Evolutionary conservation across 1,140 invertebrate species (phyloP), one percentile per base, ranked within the genome.

Genomic region (Heliothis subflexa): DNA sequence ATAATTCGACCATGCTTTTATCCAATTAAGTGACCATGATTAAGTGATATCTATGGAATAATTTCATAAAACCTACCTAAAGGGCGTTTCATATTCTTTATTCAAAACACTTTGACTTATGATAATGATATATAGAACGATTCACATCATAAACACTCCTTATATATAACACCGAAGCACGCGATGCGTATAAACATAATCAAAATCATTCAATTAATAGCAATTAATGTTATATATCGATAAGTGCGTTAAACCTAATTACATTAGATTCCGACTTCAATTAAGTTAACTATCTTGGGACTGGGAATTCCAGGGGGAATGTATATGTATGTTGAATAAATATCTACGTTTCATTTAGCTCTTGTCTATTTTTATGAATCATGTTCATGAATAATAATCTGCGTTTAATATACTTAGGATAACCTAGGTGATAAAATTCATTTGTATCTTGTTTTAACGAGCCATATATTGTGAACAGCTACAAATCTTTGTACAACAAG

Each of bases 121-220:
- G 18, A 64, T 40, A 64, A 47, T 64, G 18, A 45, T 64, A 25
- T 9, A 68, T 25, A 21, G 47, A 50, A 50, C 64, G 18, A 50
- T 68, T 50, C 21, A 49, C 21, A 25, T 49, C 64, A 50, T 12
- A 64, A 64, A 64, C n/a, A 64, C 61, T 45, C 61, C 40, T 64
- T 16, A 45, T 64, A 45, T n/a, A 64, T 64, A 10, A 16, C 40
- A 0, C 47, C 3, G 64, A 47, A 47, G 21, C 64, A 68, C 64
- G 64, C 64, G 47, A 68, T 68, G 64, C 64, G 47, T 68, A 50
- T 50, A 68, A 68, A 28, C 64, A 47, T 68, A 68, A 68, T 68
- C 45, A 68, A 68, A 68, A 68, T 68, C 64, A 68, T 68, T 50
- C 64, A 68, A 28, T 50, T 68, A 68, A 50, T 50, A 50, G 64